Percentiles rank a stretch among this genome's conserved stretches.
Evolutionary conservation across 2,797 vertebrate species (phyloP).

Genomic region (Poeciliopsis paucimaculata): DNA sequence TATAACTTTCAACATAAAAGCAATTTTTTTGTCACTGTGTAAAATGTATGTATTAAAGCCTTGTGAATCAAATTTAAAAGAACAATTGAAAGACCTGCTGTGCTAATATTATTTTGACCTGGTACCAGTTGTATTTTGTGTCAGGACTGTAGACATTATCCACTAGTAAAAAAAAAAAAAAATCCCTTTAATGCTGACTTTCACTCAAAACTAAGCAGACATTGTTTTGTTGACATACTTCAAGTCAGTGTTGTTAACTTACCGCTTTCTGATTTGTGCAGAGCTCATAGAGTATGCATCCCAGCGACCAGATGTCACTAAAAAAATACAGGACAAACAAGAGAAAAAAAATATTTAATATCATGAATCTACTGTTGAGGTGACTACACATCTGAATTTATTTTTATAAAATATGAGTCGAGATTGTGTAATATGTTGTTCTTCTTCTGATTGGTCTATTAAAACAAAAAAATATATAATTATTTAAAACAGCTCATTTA

Average conservation of each 20-base stretch:
- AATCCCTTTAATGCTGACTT: neutral
- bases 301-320: conserved; percentile 45
- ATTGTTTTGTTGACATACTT: neutral
- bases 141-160: neutral
- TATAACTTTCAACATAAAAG: neutral
- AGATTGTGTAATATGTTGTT: neutral
- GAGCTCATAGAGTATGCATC: conserved; percentile 36
- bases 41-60: neutral
- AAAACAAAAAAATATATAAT: neutral
- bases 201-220: neutral
- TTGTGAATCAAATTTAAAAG: neutral
- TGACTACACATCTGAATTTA: neutral
- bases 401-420: neutral
- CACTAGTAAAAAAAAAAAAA: too few species aligned
- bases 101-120: too few species aligned
- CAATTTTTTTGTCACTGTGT: neutral
- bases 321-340: neutral
- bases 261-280: conserved; percentile 5
- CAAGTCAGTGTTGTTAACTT: conserved; percentile 7
- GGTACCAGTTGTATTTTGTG: too few species aligned
- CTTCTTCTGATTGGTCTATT: neutral
- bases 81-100: neutral
- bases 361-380: neutral
- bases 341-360: neutral
- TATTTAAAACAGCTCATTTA: neutral